phyloP scores from a whole-genome alignment of 1,140 invertebrate species.

The Hermetia illucens region DNA sequence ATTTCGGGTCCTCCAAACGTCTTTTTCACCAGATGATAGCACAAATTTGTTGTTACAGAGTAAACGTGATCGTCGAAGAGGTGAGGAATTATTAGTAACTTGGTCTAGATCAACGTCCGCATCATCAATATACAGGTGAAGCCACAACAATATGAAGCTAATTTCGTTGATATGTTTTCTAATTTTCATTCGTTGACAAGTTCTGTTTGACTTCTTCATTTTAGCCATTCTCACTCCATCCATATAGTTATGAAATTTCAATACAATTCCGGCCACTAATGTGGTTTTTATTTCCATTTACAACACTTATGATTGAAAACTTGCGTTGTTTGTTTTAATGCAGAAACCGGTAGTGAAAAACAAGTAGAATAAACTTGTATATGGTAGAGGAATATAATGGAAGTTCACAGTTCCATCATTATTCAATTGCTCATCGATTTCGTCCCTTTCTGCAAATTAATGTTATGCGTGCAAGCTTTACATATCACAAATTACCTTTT shows the following conservation, averaged over 20 bases:
- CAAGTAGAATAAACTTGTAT: too few species aligned
- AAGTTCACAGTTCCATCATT: too few species aligned
- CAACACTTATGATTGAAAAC: neutral
- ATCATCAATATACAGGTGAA: conserved; percentile 48
- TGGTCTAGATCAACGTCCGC: conserved; percentile 48
- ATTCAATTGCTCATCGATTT: too few species aligned
- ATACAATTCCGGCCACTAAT: neutral
- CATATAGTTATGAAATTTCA: conserved; percentile 4
- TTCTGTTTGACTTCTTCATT: neutral
- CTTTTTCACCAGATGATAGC: conserved; percentile 38
- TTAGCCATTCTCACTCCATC: too few species aligned
- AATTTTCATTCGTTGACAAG: neutral
- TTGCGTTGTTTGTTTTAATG: too few species aligned
- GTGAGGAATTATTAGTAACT: conserved; percentile 46
- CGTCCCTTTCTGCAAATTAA: too few species aligned
- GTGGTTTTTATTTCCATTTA: neutral
- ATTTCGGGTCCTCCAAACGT: conserved; percentile 31
- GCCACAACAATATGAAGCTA: conserved; percentile 4
- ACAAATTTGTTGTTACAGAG: conserved; percentile 35
- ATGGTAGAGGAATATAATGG: too few species aligned
- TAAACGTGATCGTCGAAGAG: conserved; percentile 33
- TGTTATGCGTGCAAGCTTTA: too few species aligned
- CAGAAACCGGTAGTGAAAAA: too few species aligned
- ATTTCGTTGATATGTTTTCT: conserved; percentile 4
- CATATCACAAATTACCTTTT: too few species aligned